Base-by-base conservation (phyloP, 2,113 vertebrate species). In the Cricetomys ansorgei region DNA sequence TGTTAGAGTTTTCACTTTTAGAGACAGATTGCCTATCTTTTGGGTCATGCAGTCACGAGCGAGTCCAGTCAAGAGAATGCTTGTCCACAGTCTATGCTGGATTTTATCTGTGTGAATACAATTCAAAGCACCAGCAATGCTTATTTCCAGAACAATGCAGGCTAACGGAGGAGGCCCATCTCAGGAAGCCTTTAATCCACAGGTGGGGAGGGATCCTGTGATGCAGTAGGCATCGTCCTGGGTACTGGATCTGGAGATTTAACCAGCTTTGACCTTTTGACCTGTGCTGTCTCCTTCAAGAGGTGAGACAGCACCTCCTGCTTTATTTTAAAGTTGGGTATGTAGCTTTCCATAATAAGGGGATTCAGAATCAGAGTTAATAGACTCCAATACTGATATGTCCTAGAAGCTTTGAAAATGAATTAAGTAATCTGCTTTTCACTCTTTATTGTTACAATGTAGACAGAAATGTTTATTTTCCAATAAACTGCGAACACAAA, bases 1-100 rank as follows among this genome's bases (percentile, higher is more conserved):
- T 87, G 27, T 59, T 81, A 45, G 50, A 13, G 21, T 77, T 95
- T 93, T 91, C 55, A 8, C 57, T 55, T 90, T 91, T 43, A 86
- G 43, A 92, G n/a, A 8, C 2, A 45, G 48, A 16, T 21, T 53
- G 13, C 12, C 45, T 64, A 12, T 25, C 67, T 59, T 83, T 88
- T 64, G 73, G 81, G 95, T 95, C 86, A 62, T 27, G 48, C 37
- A 83, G 86, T n/a, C n/a, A n/a, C n/a, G n/a, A n/a, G 76, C 65
- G 72, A 62, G 43, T 34, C 50, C n/a, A 91, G 40, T 92, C 62
- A 70, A 90, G 75, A 90, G 86, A 62, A 37, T 53, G 65, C 45
- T 45, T 59, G 40, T 55, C 5, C 16, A 27, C 21, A 57, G 62
- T 55, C 7, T 25, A 31, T 31, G 43, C 21, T 6, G 9, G 21